Evolutionary conservation across 2,797 vertebrate species (phyloP), one percentile per base, ranked within the genome.

Genomic region (Hippoglossus hippoglossus): DNA sequence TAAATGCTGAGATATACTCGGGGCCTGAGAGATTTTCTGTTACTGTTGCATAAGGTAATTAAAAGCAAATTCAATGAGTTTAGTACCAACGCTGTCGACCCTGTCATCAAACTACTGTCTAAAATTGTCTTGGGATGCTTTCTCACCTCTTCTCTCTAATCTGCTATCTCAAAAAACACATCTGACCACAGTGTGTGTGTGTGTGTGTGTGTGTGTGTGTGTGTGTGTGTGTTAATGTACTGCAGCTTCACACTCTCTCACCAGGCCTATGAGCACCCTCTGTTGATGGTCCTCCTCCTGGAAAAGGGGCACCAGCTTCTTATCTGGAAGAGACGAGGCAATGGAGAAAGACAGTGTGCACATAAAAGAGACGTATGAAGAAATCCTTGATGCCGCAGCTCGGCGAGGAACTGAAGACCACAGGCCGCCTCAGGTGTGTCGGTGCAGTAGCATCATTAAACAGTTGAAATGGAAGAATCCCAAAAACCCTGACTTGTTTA

Each of bases 271-370:
- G 39, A 98, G 95, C 73, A 93, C 86, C 71, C 94, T 95, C 92
- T 99, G 97, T 53, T 94, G 94, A 72, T 84, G 91, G 73, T 99
- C 98, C 19, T 98, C 97, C 87, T 98, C 97, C 82, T 97, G 95
- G 87, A 98, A 96, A 58, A 98, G 95, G 22, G 96, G 97, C 44
- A 93, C 92, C 71, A 93, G 82, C 87, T 94, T 95, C 84, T 94
- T 94, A 91, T 95, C 98, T 99, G 83, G 56, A 94, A 87, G 67
- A 89, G 58, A 75, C 19, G 66, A 71, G 68, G 67, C 46, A 49
- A 67, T 21, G 47, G 47, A 49, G 54, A 47, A 26, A 61, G 49
- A 51, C 64, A 51, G 36, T 6, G 4, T 3, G 39, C 3, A 76
- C 63, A 83, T 79, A 66, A 87, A 71, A 81, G 55, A 73, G 16